Percentiles rank a stretch among this genome's conserved stretches.
Conservation (phyloP, 2,113 vertebrate genomes). For the Nasalis larvatus region DNA sequence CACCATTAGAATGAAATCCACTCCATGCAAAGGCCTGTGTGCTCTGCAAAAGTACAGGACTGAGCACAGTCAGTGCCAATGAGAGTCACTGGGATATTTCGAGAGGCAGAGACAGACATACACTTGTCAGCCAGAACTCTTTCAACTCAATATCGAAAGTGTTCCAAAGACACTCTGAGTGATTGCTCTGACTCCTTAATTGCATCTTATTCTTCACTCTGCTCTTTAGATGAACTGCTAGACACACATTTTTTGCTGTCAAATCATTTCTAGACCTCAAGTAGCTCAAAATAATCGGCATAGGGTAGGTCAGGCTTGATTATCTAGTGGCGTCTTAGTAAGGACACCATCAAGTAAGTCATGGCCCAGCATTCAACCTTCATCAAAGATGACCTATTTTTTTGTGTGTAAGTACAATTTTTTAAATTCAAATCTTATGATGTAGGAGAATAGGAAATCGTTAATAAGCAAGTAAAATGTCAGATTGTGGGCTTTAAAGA, state of each 20-base stretch:
- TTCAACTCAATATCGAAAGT: background rate
- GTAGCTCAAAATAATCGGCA: background rate
- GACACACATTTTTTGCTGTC: background rate
- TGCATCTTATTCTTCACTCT: conserved; percentile 29
- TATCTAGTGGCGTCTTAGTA: background rate
- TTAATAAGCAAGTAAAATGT: conserved; percentile 4
- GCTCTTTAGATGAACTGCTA: background rate
- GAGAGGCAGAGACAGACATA: background rate
- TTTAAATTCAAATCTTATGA: background rate
- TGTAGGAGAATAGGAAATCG: background rate
- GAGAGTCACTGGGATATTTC: background rate
- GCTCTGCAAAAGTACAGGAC: background rate
- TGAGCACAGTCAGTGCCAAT: background rate
- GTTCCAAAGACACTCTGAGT: background rate
- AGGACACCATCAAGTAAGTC: background rate
- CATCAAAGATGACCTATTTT: background rate
- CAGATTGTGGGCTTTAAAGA: conserved; percentile 15
- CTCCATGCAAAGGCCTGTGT: too few relatives aligned
- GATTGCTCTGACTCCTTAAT: conserved; percentile 42
- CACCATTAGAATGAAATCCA: background rate
- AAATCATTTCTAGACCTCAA: background rate
- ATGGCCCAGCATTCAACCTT: background rate
- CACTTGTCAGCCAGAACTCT: background rate
- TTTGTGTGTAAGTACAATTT: background rate
- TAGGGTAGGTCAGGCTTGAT: conserved; percentile 4